Base-by-base conservation (phyloP, 2,797 vertebrate species). In the Galago senegalensis region DNA sequence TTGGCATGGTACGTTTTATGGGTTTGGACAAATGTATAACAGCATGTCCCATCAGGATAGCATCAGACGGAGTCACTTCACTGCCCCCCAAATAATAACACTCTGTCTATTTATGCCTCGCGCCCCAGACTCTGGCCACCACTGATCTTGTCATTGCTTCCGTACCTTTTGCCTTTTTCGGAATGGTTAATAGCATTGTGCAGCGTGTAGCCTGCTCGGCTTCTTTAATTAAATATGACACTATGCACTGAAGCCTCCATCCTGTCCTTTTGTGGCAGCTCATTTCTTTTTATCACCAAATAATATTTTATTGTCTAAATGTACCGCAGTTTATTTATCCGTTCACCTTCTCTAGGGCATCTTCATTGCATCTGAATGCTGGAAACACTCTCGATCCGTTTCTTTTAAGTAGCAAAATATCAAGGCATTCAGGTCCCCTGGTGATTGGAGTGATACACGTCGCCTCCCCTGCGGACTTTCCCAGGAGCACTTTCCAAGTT, bases 51-150 rank as follows among this genome's bases (percentile, higher is more conserved):
- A 40, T 16, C 16, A 34, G 37, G 20, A 12, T 16, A 25, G 21
- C 21, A 11, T 34, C 34, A 9, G 2, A 9, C 29, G 17, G 31
- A 29, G 16, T 34, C 16, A 21, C 11, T 40, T 34, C 77, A 27
- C 2, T 10, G 21, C 58, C 20, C n/a, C 37, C 0, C 11, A 73
- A 37, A 27, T 14, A 58, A 56, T 61, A 43, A 11, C 40, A 10
- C 34, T 56, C 49, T n/a, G 12, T 14, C 31, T 75, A 8, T 9
- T n/a, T 46, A 18, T 67, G 37, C 25, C 3, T 17, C 43, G 29
- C 23, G 6, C 27, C 5, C 27, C 7, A n/a, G 16, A 1, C 25
- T 11, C 5, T 1, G 3, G 61, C 7, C 7, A 29, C n/a, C 43
- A 31, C 81, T 29, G 70, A 37, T 25, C 53, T 53, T 12, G 31